phyloP scores from a whole-genome alignment of 2,888 invertebrate genomes.

The Tetanocera ferruginea region DNA sequence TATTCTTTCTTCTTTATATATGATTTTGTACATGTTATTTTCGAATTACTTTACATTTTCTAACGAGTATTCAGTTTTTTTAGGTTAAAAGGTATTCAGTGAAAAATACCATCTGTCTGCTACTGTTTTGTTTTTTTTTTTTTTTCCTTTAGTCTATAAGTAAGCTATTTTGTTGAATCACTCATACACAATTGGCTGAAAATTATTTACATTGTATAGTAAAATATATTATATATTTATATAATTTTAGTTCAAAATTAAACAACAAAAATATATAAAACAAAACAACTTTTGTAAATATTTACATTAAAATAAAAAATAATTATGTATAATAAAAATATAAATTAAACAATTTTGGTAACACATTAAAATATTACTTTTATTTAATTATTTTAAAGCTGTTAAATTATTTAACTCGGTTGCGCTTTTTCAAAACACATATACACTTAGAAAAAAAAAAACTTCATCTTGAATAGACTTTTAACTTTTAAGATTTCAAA shows the following conservation, averaged over 20 bases:
- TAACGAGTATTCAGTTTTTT: not conserved
- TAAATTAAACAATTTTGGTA: not conserved
- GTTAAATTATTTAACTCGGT: no score
- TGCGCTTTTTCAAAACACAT: no score
- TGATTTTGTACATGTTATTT: not conserved
- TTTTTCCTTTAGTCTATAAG: constrained; percentile 23
- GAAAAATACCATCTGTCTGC: not conserved
- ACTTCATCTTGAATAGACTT: no score
- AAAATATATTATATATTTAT: not conserved
- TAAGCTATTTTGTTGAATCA: not conserved
- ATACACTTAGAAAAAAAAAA: no score
- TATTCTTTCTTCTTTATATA: not conserved
- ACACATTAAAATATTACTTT: not conserved
- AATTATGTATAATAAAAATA: not conserved
- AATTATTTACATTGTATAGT: not conserved
- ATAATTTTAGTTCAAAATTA: not conserved
- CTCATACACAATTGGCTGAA: not conserved
- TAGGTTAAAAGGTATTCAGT: not conserved
- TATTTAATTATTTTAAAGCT: not conserved
- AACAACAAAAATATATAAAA: not conserved
- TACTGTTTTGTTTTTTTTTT: not conserved
- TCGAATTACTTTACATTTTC: not conserved
- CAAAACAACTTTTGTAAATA: constrained; percentile 36
- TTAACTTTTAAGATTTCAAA: no score
- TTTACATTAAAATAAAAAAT: constrained; percentile 11